phyloP scores from a whole-genome alignment of 2,888 invertebrate species.

The Eupithecia dodoneata region DNA sequence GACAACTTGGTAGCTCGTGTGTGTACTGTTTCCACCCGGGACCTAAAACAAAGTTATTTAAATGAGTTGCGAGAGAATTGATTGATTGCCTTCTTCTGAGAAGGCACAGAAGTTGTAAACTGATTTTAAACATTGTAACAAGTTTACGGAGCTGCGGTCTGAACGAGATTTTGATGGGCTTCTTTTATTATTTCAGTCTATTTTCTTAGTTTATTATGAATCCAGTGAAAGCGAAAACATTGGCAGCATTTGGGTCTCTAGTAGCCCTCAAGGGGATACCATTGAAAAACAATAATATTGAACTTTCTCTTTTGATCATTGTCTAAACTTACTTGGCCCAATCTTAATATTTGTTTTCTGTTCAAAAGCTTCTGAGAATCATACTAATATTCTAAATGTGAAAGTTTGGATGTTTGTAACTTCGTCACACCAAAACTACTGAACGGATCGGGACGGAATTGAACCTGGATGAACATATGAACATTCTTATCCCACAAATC shows the following conservation, averaged over 20 bases:
- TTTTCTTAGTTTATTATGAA: not conserved
- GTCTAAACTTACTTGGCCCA: not conserved
- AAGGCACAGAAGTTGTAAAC: conserved; percentile 16
- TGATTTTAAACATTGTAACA: conserved; percentile 10
- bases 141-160: not conserved
- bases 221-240: not conserved
- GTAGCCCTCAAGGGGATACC: not conserved
- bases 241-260: not conserved
- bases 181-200: conserved; percentile 6
- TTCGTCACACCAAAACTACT: not conserved
- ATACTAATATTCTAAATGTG: not conserved
- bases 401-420: not conserved
- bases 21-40: conserved; percentile 31
- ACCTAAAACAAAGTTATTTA: conserved; percentile 38
- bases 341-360: not conserved
- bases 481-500: not conserved
- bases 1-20: conserved; percentile 31
- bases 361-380: not conserved
- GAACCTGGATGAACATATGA: not conserved
- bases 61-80: conserved; percentile 33
- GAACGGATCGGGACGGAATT: not conserved
- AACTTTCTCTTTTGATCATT: not conserved
- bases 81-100: conserved; percentile 24
- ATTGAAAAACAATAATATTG: not conserved
- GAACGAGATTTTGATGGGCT: conserved; percentile 6